These are phyloP conservation scores for Chelmon rostratus DNA, from an alignment of 2,797 vertebrate species.

Conservation along the genomic window DNA sequence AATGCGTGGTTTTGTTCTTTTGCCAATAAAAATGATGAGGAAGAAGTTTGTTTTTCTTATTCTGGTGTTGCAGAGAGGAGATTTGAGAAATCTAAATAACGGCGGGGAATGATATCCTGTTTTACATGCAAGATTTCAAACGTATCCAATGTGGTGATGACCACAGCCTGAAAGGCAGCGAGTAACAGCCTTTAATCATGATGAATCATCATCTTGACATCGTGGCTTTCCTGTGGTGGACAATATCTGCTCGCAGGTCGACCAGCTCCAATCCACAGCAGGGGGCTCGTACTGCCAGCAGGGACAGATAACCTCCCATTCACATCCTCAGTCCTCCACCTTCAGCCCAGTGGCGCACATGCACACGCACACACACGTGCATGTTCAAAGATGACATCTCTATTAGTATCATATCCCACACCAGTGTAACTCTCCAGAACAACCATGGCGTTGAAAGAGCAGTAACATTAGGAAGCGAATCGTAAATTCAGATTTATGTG, in stretches of 20 bases:
- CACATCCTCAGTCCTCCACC: slow-evolving; percentile 3
- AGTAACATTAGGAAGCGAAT: neutral
- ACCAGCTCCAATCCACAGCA: neutral
- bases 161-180: neutral
- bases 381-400: neutral
- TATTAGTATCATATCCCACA: neutral
- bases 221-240: neutral
- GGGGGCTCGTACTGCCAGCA: neutral
- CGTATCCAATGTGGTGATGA: neutral
- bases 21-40: neutral
- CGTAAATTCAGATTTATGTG: slow-evolving; percentile 24
- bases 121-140: neutral
- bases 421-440: neutral
- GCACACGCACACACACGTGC: neutral
- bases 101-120: neutral
- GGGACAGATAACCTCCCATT: slow-evolving; percentile 12
- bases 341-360: neutral
- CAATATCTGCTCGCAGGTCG: neutral
- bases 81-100: neutral
- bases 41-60: neutral
- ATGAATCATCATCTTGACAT: too few relatives aligned
- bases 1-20: neutral
- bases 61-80: neutral
- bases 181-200: slow-evolving; percentile 1
- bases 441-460: neutral